Evolutionary conservation across 92 coral and sea anemone species (phyloP).

Genomic region (Siderastrea siderea): DNA sequence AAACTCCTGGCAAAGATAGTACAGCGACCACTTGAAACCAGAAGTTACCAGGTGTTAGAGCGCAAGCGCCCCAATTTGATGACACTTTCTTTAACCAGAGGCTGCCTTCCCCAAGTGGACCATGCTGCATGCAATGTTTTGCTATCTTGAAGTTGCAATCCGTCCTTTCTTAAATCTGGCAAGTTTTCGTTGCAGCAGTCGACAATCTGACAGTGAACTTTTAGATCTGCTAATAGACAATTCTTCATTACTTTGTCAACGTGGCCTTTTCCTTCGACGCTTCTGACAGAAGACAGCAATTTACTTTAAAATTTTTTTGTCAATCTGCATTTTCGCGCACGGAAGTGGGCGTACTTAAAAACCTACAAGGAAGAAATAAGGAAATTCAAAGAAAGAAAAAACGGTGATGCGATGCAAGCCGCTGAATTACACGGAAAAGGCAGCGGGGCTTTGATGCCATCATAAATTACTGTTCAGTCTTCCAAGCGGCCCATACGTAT

Average conservation of each 20-base stretch:
- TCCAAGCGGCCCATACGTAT: no score
- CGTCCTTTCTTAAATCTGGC: conserved; percentile 51
- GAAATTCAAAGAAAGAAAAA: conserved; percentile 2
- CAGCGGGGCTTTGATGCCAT: conserved; percentile 56
- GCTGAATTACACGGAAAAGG: conserved; percentile 55
- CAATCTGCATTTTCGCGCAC: conserved; percentile 36
- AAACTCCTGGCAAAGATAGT: background rate
- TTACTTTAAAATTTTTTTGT: conserved; percentile 8
- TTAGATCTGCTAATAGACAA: conserved; percentile 49
- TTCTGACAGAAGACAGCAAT: background rate
- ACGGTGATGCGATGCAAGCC: background rate
- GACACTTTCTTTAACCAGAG: conserved; percentile 48
- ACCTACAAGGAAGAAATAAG: conserved; percentile 27
- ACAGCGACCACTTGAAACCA: background rate
- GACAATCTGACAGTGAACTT: conserved; percentile 42
- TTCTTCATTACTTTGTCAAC: conserved; percentile 15
- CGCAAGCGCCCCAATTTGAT: conserved; percentile 53
- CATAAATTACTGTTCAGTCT: background rate
- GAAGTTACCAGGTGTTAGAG: conserved; percentile 7
- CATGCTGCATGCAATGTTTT: conserved; percentile 42
- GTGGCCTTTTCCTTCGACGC: conserved; percentile 29
- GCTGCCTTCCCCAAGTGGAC: conserved; percentile 48
- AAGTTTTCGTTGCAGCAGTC: conserved; percentile 44
- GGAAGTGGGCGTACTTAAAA: conserved; percentile 70
- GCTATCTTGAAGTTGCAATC: conserved; percentile 44